phyloP scores from a whole-genome alignment of 2,797 vertebrate genomes.

The Eleutherodactylus coqui region DNA sequence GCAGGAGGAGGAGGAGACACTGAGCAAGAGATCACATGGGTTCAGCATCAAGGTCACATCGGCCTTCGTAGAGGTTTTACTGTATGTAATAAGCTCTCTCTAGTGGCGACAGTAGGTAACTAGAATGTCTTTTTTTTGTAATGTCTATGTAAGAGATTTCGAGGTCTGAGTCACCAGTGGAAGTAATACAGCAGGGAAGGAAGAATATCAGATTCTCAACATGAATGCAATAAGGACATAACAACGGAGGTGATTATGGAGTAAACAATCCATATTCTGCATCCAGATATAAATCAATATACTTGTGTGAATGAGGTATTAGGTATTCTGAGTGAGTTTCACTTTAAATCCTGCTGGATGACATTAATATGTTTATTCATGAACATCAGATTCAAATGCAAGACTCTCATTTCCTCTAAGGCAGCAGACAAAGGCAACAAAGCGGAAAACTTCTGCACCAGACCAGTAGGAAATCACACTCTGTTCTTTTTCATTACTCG shows the following conservation, averaged over 20 bases:
- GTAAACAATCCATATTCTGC: not conserved
- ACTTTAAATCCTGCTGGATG: conserved; percentile 29
- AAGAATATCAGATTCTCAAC: no score
- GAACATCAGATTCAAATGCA: conserved; percentile 35
- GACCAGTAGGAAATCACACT: conserved; percentile 9
- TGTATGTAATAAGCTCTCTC: no score
- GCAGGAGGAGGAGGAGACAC: no score
- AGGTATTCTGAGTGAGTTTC: not conserved
- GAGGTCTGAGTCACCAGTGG: no score
- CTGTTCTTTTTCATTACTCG: conserved; percentile 18
- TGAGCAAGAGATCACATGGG: no score
- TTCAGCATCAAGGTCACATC: no score
- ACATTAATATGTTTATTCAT: conserved; percentile 57
- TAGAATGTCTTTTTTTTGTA: no score
- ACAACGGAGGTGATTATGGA: not conserved
- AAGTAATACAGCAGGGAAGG: no score
- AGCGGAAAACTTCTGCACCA: conserved; percentile 25
- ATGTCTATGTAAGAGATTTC: no score
- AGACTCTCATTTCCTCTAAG: conserved; percentile 44
- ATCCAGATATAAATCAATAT: not conserved
- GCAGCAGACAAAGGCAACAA: conserved; percentile 40
- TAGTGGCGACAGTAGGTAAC: no score
- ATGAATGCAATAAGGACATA: no score
- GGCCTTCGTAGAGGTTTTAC: no score
- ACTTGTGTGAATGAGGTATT: not conserved